phyloP scores from a whole-genome alignment of 37 sponge, comb jelly and placozoan genomes.

The Spongilla lacustris region DNA sequence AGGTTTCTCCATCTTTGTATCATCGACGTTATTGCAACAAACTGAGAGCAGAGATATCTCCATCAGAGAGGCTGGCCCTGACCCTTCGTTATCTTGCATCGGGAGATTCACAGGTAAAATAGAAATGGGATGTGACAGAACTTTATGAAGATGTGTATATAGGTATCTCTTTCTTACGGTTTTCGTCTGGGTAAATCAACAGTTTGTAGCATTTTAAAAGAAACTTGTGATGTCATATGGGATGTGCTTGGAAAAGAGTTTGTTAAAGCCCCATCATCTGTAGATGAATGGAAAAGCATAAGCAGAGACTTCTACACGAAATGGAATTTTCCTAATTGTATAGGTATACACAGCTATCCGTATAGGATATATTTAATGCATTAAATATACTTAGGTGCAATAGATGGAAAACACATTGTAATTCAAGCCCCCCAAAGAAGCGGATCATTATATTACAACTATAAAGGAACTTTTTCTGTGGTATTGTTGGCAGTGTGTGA shows the following conservation, averaged over 20 bases:
- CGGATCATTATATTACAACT: constrained; percentile 44
- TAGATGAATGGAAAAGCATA: constrained; percentile 28
- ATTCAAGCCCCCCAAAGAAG: constrained; percentile 50
- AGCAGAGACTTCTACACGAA: constrained; percentile 8
- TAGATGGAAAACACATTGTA: constrained; percentile 60
- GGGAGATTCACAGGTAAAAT: constrained; percentile 44
- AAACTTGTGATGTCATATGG: too few species aligned
- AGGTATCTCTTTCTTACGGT: too few species aligned
- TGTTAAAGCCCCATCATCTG: background rate
- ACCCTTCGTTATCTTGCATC: constrained; percentile 25
- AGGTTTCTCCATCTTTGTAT: background rate
- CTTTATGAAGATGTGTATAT: too few species aligned
- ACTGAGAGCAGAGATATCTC: constrained; percentile 19
- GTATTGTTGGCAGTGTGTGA: constrained; percentile 43
- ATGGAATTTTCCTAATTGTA: constrained; percentile 55
- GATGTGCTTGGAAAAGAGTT: too few species aligned
- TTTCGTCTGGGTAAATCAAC: too few species aligned
- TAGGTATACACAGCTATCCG: too few species aligned
- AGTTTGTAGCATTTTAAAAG: too few species aligned
- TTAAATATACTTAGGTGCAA: constrained; percentile 39
- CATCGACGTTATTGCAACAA: background rate
- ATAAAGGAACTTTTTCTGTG: constrained; percentile 38
- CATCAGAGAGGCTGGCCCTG: constrained; percentile 55
- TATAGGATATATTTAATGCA: constrained; percentile 41
- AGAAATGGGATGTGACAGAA: too few species aligned